Base-by-base conservation (phyloP, 53 echinoderm and acorn worm species). In the Paracentrotus lividus region DNA sequence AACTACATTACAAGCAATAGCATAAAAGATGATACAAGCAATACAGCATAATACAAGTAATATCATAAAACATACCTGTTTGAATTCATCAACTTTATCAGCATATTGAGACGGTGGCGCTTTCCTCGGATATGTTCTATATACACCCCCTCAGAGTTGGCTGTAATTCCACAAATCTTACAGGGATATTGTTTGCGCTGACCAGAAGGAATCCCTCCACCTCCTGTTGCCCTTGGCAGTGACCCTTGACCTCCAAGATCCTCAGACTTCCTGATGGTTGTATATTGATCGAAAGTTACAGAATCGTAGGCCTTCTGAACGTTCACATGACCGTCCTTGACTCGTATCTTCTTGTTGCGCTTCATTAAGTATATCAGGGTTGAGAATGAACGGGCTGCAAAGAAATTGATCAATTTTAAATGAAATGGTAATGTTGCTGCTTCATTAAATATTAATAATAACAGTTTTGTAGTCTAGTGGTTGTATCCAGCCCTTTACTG, bases 51-150 rank as follows among this genome's bases (percentile, higher is more conserved):
- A n/a, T n/a, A n/a, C n/a, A n/a, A n/a, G n/a, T n/a, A n/a, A n/a
- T n/a, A n/a, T n/a, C 54, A 15, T 54, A 18, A 61, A n/a, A 61
- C 5, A 61, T n/a, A 96, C 96, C 96, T 94, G 45, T 93, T 96
- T 20, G 93, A 90, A 69, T 94, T 94, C 55, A 96, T 93, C 33
- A 85, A 93, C 54, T 96, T 96, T 32, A 77, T 86, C 61, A 93
- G 94, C 95, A 97, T 90, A 54, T 95, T 93, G 42, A 94, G 85
- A 33, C 97, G 61, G 77, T 97, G 97, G 21, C 95, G 56, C 24
- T 42, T 90, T 2, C 97, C 97, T n/a, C 92, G 86, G 42, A 97
- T 84, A 49, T 97, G 97, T n/a, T 89, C 92, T 34, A 81, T 77
- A 29, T 95, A 94, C 5, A 88, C 60, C 69, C 86, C 86, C 31